Base-by-base conservation (phyloP, 2,888 invertebrate genomes). In the Neocrepidodera transversa region DNA sequence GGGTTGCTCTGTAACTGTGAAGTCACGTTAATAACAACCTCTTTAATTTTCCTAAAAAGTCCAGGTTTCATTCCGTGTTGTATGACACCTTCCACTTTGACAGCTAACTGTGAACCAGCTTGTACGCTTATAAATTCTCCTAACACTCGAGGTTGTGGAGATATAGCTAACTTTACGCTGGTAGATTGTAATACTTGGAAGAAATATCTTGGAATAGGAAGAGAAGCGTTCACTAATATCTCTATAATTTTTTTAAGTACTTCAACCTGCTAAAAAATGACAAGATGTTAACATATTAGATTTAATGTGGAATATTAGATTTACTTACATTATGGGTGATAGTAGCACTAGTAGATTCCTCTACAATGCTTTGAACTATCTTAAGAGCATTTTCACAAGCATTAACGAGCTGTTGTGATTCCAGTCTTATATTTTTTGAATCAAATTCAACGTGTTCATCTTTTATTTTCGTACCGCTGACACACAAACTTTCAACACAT, bases 81-180 rank as follows among this genome's bases (percentile, higher is more conserved):
- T 45, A 96, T 85, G 1, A 97, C 95, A 0, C 97, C 97, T 80
- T 97, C 97, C 1, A 97, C 92, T 82, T 95, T 95, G 17, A 97
- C 86, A 1, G 95, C 93, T 59, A 97, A 84, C 68, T 93, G 91
- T 68, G 93, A 91, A 53, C 92, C 91, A 36, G 89, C 87, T 60
- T 91, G 91, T 30, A 96, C 88, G 63, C 90, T 85, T 45, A 95
- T 90, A 43, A 91, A 91, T 69, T 97, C 96, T 0, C 91, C 91
- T 62, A 89, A 84, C 32, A 87, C 86, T 49, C 90, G 80, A 0
- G 92, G 92, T 74, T 92, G 91, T 0, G 93, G 93, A 28, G 90
- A 89, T 5, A 93, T 87, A 0, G 92, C 90, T 60, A 93, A 78
- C 81, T 92, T 92, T 1, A 93, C 88, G 67, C 86, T 87, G 1